These are phyloP conservation scores for Leptocoma aspasia DNA, from an alignment of 2,113 vertebrate genomes.

Conservation along the genomic window DNA sequence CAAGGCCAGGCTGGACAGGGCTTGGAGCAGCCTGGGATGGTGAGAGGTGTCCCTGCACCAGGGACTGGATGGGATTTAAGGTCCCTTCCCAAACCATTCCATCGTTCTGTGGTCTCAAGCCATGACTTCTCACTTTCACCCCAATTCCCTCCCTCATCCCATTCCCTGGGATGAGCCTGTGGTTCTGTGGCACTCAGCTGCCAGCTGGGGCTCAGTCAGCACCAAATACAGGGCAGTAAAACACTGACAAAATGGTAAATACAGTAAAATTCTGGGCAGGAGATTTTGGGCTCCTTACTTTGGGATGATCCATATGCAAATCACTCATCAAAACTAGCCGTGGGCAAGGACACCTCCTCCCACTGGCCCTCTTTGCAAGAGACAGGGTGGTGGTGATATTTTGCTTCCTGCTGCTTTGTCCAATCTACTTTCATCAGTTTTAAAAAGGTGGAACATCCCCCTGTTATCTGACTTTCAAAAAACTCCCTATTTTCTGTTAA, in stretches of 20 bases:
- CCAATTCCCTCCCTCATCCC: background rate
- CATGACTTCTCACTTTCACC: background rate
- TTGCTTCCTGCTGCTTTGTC: background rate
- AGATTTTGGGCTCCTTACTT: background rate
- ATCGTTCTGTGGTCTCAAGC: background rate
- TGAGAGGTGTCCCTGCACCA: background rate
- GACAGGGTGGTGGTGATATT: background rate
- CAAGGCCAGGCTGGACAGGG: accelerated
- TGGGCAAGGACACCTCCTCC: background rate
- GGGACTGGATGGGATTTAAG: background rate
- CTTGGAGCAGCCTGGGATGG: accelerated
- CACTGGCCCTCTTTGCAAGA: background rate
- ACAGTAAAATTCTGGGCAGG: background rate
- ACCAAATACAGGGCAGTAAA: background rate
- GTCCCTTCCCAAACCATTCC: background rate
- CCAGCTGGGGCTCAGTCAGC: background rate
- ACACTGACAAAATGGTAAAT: background rate
- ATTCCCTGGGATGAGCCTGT: background rate
- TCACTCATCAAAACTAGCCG: background rate
- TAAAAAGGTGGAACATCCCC: background rate
- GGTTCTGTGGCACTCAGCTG: background rate
- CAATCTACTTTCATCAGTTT: background rate
- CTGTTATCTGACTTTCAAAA: background rate
- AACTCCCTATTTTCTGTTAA: background rate
- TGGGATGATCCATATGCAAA: background rate